Conservation (phyloP, 2,888 invertebrate genomes). For the Drosophila nr. medialis region DNA sequence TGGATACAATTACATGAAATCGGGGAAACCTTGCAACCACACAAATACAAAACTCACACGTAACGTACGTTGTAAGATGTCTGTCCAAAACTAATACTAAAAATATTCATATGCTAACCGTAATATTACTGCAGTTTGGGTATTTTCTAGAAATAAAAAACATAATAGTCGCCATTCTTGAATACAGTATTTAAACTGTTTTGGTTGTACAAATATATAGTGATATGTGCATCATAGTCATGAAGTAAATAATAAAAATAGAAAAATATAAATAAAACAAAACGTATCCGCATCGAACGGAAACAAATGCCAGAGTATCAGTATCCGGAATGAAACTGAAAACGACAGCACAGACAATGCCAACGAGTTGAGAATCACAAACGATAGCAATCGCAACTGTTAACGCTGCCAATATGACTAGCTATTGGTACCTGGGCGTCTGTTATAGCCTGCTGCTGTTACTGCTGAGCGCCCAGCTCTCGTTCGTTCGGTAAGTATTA, state of each 20-base stretch:
- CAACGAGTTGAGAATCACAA: constrained; percentile 61
- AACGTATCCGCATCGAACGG: constrained; percentile 16
- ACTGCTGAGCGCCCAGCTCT: constrained; percentile 58
- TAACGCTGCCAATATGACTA: constrained; percentile 60
- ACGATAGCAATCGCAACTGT: constrained; percentile 43
- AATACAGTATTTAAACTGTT: neutral
- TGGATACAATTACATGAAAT: neutral
- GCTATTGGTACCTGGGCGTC: constrained; percentile 48
- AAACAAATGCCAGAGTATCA: constrained; percentile 33
- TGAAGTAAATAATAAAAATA: neutral
- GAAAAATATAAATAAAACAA: neutral
- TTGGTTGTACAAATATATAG: constrained; percentile 1
- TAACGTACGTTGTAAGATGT: neutral
- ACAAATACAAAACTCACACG: neutral
- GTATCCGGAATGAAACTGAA: constrained; percentile 65
- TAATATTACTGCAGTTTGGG: neutral
- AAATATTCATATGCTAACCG: neutral
- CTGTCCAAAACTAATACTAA: neutral
- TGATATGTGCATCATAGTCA: constrained; percentile 1
- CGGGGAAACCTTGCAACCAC: neutral
- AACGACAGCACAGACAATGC: constrained; percentile 58
- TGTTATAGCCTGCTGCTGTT: constrained; percentile 59
- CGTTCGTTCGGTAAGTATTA: constrained; percentile 59
- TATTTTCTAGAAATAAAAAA: neutral
- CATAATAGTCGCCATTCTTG: neutral